Percentiles rank a stretch among this genome's conserved stretches.
These are phyloP conservation scores for Turdus rufiventris DNA, from an alignment of 2,113 vertebrate genomes.

Conservation along the genomic window DNA sequence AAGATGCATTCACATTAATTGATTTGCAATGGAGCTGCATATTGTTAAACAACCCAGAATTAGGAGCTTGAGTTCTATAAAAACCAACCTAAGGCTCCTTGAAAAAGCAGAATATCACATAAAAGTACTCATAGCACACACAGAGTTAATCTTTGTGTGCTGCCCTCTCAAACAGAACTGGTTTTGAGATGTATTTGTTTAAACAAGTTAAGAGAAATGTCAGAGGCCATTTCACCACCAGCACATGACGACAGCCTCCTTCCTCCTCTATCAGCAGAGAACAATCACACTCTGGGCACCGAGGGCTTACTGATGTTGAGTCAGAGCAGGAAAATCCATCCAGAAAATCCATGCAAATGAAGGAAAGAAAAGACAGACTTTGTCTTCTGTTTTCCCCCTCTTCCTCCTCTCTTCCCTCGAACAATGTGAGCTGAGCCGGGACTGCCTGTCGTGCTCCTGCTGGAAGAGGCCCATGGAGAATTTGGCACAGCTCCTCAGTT, in stretches of 20 bases:
- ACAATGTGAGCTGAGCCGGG: background rate
- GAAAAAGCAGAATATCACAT: background rate
- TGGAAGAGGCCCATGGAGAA: background rate
- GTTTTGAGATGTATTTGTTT: slow-evolving; percentile 49
- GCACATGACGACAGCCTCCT: slow-evolving; percentile 19
- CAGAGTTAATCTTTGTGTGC: background rate
- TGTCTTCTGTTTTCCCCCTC: background rate
- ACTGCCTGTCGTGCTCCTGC: background rate
- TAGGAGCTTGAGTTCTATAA: background rate
- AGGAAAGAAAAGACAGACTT: background rate
- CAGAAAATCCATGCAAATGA: background rate
- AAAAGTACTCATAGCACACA: background rate
- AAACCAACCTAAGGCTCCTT: background rate
- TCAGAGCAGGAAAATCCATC: slow-evolving; percentile 30
- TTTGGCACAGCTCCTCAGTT: background rate
- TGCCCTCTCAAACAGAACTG: slow-evolving; percentile 30
- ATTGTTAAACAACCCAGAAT: background rate
- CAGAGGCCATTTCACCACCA: slow-evolving; percentile 21
- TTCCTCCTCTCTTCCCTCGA: background rate
- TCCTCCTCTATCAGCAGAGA: slow-evolving; percentile 33
- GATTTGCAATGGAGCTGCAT: background rate
- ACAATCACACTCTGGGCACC: slow-evolving; percentile 11
- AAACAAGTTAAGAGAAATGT: slow-evolving; percentile 60
- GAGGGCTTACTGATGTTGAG: slow-evolving; percentile 4
- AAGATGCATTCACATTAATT: background rate